A percentile compares a stretch with the other conserved stretches of the same genome.
These are phyloP conservation scores for Steromphala cineraria DNA, from an alignment of 2,888 invertebrate species.

Conservation along the genomic window DNA sequence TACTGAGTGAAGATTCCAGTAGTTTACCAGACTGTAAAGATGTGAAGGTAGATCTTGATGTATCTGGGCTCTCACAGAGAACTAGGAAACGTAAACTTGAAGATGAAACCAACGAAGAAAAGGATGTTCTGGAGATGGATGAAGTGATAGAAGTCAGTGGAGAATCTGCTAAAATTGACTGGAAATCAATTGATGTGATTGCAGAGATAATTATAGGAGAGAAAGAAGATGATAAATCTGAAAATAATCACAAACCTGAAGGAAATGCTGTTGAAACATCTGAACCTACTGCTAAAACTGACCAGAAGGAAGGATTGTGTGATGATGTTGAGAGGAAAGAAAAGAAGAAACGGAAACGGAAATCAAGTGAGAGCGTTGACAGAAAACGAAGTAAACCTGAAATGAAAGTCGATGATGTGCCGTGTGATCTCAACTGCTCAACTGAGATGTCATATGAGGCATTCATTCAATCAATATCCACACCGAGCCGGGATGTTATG, in stretches of 20 bases:
- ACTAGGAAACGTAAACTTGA: not conserved
- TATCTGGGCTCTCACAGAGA: not conserved
- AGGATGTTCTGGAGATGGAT: not conserved
- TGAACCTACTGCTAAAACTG: not conserved
- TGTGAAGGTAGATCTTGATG: not conserved
- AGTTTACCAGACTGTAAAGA: not conserved
- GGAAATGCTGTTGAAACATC: not conserved
- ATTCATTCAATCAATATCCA: slow-evolving; percentile 20
- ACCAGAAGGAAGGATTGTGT: not conserved
- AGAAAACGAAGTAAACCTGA: slow-evolving; percentile 29
- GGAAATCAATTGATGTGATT: not conserved
- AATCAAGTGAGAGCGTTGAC: slow-evolving; percentile 40
- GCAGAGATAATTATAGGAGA: slow-evolving; percentile 18
- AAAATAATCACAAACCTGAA: not conserved
- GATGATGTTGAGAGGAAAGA: slow-evolving; percentile 2
- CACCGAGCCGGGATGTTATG: not conserved
- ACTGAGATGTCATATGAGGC: slow-evolving; percentile 3
- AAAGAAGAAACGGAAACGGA: slow-evolving; percentile 36
- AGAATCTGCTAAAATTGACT: not conserved
- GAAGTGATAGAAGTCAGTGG: not conserved
- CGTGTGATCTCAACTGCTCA: not conserved
- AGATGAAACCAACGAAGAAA: not conserved
- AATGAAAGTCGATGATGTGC: not conserved
- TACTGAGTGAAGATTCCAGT: not conserved
- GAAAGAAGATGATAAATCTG: slow-evolving; percentile 29